A percentile compares a stretch with the other conserved stretches of the same genome.
phyloP scores from a whole-genome alignment of 1,140 invertebrate genomes.

The Calliopsis andreniformis region DNA sequence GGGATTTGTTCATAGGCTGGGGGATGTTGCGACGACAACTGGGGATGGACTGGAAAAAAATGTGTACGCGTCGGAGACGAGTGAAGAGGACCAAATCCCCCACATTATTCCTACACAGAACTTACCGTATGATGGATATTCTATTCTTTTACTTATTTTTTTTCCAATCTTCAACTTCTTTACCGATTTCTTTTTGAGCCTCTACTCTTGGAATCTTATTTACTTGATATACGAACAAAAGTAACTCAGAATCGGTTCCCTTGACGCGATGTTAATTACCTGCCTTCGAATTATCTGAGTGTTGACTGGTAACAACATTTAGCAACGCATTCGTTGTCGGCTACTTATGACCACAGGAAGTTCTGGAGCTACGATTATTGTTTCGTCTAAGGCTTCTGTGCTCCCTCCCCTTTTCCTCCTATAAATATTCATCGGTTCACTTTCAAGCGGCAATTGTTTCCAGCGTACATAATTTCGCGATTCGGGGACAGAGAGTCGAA shows the following conservation, averaged over 20 bases:
- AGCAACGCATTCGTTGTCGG: constrained; percentile 4
- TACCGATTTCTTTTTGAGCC: no score
- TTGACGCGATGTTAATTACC: no score
- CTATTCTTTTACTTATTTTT: not conserved
- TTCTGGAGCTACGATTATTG: constrained; percentile 39
- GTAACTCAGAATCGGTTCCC: not conserved
- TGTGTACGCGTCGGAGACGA: constrained; percentile 28
- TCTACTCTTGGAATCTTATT: no score
- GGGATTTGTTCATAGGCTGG: constrained; percentile 46
- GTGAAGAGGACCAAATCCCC: constrained; percentile 12
- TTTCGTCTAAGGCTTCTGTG: constrained; percentile 39
- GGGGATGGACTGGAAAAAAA: constrained; percentile 25
- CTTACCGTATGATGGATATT: constrained; percentile 13
- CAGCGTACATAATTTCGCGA: constrained; percentile 42
- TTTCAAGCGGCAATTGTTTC: constrained; percentile 44
- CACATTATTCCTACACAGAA: constrained; percentile 14
- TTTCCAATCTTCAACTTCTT: not conserved
- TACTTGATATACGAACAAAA: not conserved
- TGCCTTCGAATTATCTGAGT: not conserved
- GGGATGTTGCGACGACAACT: not conserved
- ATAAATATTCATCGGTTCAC: constrained; percentile 41
- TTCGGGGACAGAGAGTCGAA: constrained; percentile 44
- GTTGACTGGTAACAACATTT: not conserved
- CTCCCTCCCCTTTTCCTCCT: not conserved
- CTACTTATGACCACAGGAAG: not conserved